Percentiles rank a stretch among this genome's conserved stretches.
Conservation (phyloP, 2,797 vertebrate species). For the Emys orbicularis region DNA sequence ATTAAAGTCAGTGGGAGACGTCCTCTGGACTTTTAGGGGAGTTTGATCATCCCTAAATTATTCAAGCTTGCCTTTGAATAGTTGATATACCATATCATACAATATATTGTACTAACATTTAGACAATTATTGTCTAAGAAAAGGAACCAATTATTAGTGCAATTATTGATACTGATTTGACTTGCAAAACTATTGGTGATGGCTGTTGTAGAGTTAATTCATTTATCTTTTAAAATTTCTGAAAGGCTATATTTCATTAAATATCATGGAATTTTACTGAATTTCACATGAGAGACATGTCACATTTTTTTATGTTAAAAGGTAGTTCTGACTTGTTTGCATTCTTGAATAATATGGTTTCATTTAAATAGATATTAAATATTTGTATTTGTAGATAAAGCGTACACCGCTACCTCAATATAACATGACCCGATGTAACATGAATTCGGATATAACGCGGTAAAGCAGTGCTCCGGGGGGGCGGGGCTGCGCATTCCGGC, state of each 20-base stretch:
- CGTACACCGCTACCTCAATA: background rate
- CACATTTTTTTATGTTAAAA: constrained; percentile 68
- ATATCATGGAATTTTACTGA: constrained; percentile 68
- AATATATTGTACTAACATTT: background rate
- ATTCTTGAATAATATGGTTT: constrained; percentile 71
- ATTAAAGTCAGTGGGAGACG: background rate
- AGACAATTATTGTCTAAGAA: constrained; percentile 26
- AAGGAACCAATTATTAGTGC: constrained; percentile 20
- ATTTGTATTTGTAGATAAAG: constrained; percentile 67
- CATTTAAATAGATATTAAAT: constrained; percentile 70
- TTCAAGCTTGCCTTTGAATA: background rate
- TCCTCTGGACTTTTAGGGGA: background rate
- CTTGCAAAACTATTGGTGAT: constrained; percentile 28
- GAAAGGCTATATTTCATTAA: constrained; percentile 65
- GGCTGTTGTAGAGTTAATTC: constrained; percentile 27
- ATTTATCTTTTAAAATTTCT: constrained; percentile 47
- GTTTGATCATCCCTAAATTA: background rate
- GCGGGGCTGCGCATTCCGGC: too few relatives aligned
- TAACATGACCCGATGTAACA: too few relatives aligned
- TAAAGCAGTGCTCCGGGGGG: too few relatives aligned
- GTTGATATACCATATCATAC: background rate
- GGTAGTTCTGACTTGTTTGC: constrained; percentile 47
- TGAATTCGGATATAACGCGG: too few relatives aligned
- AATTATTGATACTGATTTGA: constrained; percentile 10
- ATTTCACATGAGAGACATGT: constrained; percentile 52